Conservation (phyloP, 2,888 invertebrate species). For the Rhingia campestris region DNA sequence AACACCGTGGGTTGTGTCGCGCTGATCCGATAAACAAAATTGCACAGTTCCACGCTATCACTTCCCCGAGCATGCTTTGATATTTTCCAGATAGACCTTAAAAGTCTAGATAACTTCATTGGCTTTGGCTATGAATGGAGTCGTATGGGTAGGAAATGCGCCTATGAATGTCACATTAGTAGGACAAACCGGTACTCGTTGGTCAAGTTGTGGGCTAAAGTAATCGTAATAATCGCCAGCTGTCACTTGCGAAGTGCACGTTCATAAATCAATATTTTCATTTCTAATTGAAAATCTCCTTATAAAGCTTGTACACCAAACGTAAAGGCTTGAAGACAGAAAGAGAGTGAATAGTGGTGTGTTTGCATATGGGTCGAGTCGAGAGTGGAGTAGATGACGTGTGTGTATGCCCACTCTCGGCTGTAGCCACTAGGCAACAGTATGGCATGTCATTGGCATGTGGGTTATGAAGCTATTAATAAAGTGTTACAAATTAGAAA, state of each 20-base stretch:
- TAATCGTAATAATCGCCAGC: conserved; percentile 56
- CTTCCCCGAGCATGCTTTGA: conserved; percentile 17
- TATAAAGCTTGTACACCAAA: conserved; percentile 17
- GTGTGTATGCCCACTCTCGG: not conserved
- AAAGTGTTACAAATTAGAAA: conserved; percentile 68
- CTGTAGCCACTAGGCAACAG: conserved; percentile 5
- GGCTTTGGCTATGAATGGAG: conserved; percentile 24
- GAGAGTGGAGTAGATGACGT: conserved; percentile 25
- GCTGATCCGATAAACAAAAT: conserved; percentile 20
- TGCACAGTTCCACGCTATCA: conserved; percentile 26
- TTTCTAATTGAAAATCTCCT: conserved; percentile 45
- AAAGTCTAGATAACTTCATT: not conserved
- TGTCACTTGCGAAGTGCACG: conserved; percentile 28
- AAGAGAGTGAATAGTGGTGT: not conserved
- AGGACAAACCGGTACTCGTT: conserved; percentile 32
- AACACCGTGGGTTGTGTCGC: conserved; percentile 37
- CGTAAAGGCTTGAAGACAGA: not conserved
- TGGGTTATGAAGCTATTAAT: conserved; percentile 64
- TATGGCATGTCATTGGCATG: conserved; percentile 56
- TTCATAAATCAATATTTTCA: conserved; percentile 50
- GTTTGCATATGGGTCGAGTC: conserved; percentile 34
- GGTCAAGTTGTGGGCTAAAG: conserved; percentile 45
- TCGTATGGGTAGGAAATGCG: not conserved
- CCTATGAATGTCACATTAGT: conserved; percentile 11
- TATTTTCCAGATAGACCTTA: conserved; percentile 29